Base-by-base conservation (phyloP, 2,797 vertebrate genomes). In the Crax fasciolata region DNA sequence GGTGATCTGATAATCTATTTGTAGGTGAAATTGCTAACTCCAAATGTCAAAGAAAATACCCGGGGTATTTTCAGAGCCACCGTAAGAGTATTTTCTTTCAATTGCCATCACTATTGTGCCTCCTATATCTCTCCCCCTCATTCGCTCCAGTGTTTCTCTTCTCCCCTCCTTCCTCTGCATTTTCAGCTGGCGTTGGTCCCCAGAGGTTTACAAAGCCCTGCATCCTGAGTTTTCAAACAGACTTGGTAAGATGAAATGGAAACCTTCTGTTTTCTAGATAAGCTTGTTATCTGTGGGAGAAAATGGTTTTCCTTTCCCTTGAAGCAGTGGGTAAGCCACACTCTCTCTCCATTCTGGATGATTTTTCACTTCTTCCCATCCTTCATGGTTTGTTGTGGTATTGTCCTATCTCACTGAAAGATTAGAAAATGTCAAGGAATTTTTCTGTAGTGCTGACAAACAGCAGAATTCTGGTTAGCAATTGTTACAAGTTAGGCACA, bases 361-460 rank as follows among this genome's bases (percentile, higher is more conserved):
- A 32, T 66, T 66, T 87, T 88, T 83, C 35, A 38, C 9, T 88
- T 77, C 59, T 77, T 81, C 30, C 32, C 35, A 30, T 87, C 16
- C 38, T 89, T 93, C 2, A 1, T 48, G 32, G 18, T 81, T 90
- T 78, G 8, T 44, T 4, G 0, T 74, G 38, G 9, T 79, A 49
- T 83, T 89, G 16, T 82, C 3, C 28, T 75, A 4, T 14, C 23
- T 93, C 25, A 27, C 41, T 16, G 57, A 57, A 30, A 62, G 51
- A 44, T 59, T 23, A 88, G 17, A 71, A 89, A 90, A 84, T 48
- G 30, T 52, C 52, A 84, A 58, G 49, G 48, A 90, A 35, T 48
- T 46, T 85, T 93, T 90, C 55, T 39, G 70, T 65, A 89, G 83
- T 89, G 48, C 41, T 39, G 38, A 66, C 32, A 93, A 90, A 65